Base-by-base conservation (phyloP, 2,797 vertebrate species). In the Lates japonicus region DNA sequence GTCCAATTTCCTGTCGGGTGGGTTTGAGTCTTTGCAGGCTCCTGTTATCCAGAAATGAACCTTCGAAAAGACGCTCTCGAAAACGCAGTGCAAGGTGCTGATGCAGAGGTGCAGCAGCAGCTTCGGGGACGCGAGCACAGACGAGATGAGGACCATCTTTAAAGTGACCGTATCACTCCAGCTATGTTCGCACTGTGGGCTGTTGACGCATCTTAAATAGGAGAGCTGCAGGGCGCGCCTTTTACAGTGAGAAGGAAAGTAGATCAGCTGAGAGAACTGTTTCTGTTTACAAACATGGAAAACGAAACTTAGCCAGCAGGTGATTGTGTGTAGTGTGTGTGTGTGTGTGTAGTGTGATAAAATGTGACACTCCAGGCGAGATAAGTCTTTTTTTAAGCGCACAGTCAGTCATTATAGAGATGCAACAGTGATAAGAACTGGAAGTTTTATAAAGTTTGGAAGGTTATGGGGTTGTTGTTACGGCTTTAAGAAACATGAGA, bases 241-340 rank as follows among this genome's bases (percentile, higher is more conserved):
- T 44, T 41, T 19, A 29, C 6, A 5, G 14, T 5, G 46, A 9
- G 12, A 7, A 0, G 29, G 41, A 9, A 12, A 8, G 2, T 0
- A 0, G 0, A 16, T 48, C 82, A 78, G 76, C 79, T 70, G 68
- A 66, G 0, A 2, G 3, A 0, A 0, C 9, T 22, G 79, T 91
- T 92, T 93, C 89, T 82, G 74, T 93, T 89, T 86, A 70, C 82
- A 70, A 74, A 78, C 74, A 64, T 10, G 22, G 65, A 86, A 91
- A 91, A 72, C 55, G 86, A 91, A 92, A 91, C 66, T 16, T 4
- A 68, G 14, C 7, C 0, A 37, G 20, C 25, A 29, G 25, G 1
- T 29, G 25, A 29, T 1, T 29, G 25, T 29, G 25, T 29, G 25
- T 29, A 2, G 41, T 29, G 25, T 29, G 25, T 29, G 25, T 29